phyloP scores from a whole-genome alignment of 2,113 vertebrate genomes.

The Propithecus coquereli region DNA sequence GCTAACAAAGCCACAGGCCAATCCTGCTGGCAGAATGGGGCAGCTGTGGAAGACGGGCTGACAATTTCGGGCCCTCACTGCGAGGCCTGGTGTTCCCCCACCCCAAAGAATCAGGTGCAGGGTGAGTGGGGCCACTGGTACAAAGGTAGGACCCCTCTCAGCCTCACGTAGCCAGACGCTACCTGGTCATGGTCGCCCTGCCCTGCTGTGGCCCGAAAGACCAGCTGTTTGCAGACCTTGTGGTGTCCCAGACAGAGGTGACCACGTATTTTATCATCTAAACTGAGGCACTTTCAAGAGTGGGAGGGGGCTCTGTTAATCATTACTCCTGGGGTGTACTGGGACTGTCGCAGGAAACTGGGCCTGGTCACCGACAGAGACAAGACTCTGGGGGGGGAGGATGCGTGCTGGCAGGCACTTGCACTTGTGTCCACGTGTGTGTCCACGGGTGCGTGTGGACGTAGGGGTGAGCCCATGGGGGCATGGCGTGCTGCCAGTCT shows the following conservation, averaged over 20 bases:
- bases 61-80: background rate
- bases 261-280: background rate
- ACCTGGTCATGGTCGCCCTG: accelerated
- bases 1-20: background rate
- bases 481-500: accelerated
- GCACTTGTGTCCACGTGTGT: too few species aligned
- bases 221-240: accelerated
- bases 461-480: accelerated
- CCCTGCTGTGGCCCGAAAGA: accelerated
- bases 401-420: background rate
- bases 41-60: background rate
- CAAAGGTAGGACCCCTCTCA: accelerated
- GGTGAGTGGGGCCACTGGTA: background rate
- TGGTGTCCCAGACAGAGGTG: background rate
- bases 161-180: accelerated
- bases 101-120: background rate
- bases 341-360: background rate
- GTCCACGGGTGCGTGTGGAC: accelerated
- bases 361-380: background rate
- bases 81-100: too few species aligned
- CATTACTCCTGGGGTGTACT: background rate
- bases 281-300: background rate
- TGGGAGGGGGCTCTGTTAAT: background rate
- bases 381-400: background rate
- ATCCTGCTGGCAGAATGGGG: background rate